Percentiles rank a stretch among this genome's conserved stretches.
Conservation (phyloP, 2,888 invertebrate genomes). For the Apotomis turbidana region DNA sequence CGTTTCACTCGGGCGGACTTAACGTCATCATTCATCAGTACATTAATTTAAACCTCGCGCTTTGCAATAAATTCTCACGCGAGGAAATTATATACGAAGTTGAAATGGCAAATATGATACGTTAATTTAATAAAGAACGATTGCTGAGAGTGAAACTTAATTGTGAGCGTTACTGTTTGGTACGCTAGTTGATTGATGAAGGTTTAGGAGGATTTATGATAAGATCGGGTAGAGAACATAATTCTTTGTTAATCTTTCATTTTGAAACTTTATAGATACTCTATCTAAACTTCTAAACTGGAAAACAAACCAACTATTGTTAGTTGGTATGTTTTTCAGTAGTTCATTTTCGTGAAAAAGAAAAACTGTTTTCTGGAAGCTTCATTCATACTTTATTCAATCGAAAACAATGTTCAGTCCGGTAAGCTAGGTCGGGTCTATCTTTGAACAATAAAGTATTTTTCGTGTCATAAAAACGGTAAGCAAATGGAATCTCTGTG, state of each 20-base stretch:
- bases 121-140: conserved; percentile 32
- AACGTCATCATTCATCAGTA: conserved; percentile 55
- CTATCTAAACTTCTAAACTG: too few relatives aligned
- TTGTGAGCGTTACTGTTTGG: conserved; percentile 8
- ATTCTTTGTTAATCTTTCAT: conserved; percentile 19
- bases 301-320: too few relatives aligned
- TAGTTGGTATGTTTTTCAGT: too few relatives aligned
- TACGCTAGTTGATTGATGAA: conserved; percentile 19
- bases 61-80: conserved; percentile 36
- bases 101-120: conserved; percentile 38
- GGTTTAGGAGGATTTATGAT: conserved; percentile 7
- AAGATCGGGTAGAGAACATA: conserved; percentile 6
- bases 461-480: too few relatives aligned
- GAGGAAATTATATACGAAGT: conserved; percentile 36
- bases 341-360: too few relatives aligned
- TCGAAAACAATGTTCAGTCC: too few relatives aligned
- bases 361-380: too few relatives aligned
- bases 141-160: conserved; percentile 28
- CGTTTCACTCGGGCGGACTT: conserved; percentile 43
- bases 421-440: too few relatives aligned
- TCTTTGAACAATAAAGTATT: too few relatives aligned
- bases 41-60: conserved; percentile 45
- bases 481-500: too few relatives aligned
- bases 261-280: neutral
- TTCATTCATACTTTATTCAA: too few relatives aligned